Evolutionary conservation across 2,888 invertebrate species (phyloP).

Genomic region (Phyto melanocephala): DNA sequence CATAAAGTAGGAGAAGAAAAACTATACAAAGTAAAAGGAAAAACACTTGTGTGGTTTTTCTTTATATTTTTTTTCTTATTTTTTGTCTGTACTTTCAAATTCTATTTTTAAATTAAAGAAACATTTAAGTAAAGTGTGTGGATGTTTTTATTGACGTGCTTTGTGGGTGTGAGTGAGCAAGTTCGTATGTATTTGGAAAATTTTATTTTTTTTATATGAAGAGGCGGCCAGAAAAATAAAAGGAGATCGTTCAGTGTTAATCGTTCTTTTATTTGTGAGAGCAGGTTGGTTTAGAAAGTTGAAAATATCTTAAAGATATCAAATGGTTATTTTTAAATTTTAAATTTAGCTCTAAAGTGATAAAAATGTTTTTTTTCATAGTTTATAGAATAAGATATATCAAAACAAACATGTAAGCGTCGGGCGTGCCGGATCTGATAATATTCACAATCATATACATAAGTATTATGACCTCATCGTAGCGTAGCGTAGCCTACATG

Average conservation of each 20-base stretch:
- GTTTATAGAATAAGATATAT: too few relatives aligned
- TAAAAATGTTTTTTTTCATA: too few relatives aligned
- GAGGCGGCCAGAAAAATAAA: neutral
- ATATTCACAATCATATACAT: too few relatives aligned
- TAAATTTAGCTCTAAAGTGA: too few relatives aligned
- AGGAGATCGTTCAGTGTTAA: neutral
- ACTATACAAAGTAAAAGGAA: slow-evolving; percentile 39
- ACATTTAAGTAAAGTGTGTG: slow-evolving; percentile 43
- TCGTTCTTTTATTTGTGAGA: neutral
- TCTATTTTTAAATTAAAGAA: slow-evolving; percentile 51
- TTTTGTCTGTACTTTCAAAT: too few relatives aligned
- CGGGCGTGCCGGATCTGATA: too few relatives aligned
- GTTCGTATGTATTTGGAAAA: slow-evolving; percentile 1
- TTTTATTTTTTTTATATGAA: neutral
- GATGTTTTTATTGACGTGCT: neutral
- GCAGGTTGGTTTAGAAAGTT: neutral
- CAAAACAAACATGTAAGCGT: too few relatives aligned
- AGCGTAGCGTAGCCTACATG: too few relatives aligned
- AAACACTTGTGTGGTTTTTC: slow-evolving; percentile 55
- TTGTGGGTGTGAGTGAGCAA: neutral
- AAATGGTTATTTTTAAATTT: too few relatives aligned
- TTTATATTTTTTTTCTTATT: slow-evolving; percentile 1
- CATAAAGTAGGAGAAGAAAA: slow-evolving; percentile 10
- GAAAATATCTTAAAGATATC: too few relatives aligned
- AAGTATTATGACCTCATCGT: too few relatives aligned